phyloP scores from a whole-genome alignment of 2,113 vertebrate species.

The Cercocebus atys region DNA sequence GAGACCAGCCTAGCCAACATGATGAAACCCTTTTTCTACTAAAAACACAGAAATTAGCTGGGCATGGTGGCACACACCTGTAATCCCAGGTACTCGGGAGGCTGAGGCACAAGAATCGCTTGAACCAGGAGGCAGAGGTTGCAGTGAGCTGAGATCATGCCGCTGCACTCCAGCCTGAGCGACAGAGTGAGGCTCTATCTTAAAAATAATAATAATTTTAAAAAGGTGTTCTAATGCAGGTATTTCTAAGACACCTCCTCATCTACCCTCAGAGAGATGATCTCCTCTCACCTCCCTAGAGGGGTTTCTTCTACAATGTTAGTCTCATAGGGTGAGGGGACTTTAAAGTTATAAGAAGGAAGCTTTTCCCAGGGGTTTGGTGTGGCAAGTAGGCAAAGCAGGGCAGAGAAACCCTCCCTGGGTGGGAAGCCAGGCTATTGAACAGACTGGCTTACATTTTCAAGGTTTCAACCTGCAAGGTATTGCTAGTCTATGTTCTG shows the following conservation, averaged over 20 bases:
- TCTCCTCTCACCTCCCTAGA: background rate
- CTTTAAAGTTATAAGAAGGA: background rate
- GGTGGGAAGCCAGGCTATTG: background rate
- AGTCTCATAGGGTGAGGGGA: background rate
- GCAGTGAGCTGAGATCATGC: too few relatives aligned
- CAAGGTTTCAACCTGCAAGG: background rate
- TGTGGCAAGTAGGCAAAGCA: background rate
- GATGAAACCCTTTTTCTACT: too few relatives aligned
- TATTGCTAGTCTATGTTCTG: background rate
- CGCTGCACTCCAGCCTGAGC: too few relatives aligned
- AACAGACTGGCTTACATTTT: background rate
- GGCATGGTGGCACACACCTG: too few relatives aligned
- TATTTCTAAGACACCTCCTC: background rate
- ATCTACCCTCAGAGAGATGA: background rate
- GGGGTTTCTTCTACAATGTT: background rate
- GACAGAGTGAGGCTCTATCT: too few relatives aligned
- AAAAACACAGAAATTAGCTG: too few relatives aligned
- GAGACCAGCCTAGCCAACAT: too few relatives aligned
- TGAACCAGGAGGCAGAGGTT: too few relatives aligned
- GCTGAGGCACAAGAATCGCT: too few relatives aligned
- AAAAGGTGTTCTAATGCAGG: background rate
- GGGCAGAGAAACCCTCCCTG: background rate
- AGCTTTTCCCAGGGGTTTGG: background rate
- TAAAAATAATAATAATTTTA: too few relatives aligned
- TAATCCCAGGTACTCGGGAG: too few relatives aligned